Base-by-base conservation (phyloP, 1,140 invertebrate species). In the Saccostrea cuccullata region DNA sequence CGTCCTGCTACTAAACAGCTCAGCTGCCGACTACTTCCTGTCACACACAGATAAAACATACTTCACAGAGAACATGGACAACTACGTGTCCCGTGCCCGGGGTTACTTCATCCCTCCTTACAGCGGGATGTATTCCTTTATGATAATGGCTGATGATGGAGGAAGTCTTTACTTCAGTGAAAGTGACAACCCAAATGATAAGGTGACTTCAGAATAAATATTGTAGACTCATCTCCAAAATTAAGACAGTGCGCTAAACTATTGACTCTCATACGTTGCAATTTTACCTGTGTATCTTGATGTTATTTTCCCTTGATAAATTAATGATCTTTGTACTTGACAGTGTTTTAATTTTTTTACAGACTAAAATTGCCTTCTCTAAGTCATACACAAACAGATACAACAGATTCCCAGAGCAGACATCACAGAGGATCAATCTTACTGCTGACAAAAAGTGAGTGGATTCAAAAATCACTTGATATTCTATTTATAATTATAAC, bases 121-220 rank as follows among this genome's bases (percentile, higher is more conserved):
- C 47, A 58, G 77, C n/a, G 90, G 88, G 0, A 4, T 26, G 6
- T 90, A 89, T 56, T 64, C 60, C 12, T 87, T 91, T n/a, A 56
- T 67, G 30, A 56, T 89, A 15, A 89, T 47, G 82, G 86, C 83
- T 40, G 88, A 91, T 64, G 91, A 90, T 64, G 40, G 36, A 11
- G 84, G 82, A 26, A 85, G 77, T 6, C 77, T 91, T 3, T 90
- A 88, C 26, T 36, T 91, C 30, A 91, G 91, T 83, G 85, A 15
- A 9, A 86, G 84, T 60, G 85, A 86, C 2, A 70, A 86, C n/a
- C 86, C 84, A 0, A 60, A 36, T 13, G 82, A 90, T 47, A 89
- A 85, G 86, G 91, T 91, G 87, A 26, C 58, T 64, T 17, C 58
- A 20, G 0, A 17, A 64, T 64, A 64, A 64, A 64, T 17, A 20